Evolutionary conservation across 2,113 vertebrate genomes (phyloP), one percentile per base, ranked within the genome.

Genomic region (Columba livia): DNA sequence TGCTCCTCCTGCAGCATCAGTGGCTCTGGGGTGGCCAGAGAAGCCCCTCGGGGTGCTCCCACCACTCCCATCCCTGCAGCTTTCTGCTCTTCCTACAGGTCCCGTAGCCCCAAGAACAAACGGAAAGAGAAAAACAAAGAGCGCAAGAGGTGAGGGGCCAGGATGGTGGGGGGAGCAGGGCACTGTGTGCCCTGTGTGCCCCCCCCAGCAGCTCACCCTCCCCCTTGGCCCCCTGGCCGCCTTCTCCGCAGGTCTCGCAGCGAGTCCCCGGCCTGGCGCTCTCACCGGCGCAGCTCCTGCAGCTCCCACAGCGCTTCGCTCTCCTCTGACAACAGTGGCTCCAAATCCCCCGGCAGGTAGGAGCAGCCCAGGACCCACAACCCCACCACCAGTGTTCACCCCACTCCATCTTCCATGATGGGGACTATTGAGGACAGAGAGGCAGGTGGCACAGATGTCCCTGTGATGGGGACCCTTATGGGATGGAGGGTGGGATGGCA

Each of bases 91-190:
- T 88, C 82, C 86, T 14, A 12, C 98, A 99, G 99, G 97, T 99
- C 99, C 54, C 98, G 98, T 82, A 99, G 99, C 97, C 98, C 98
- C 95, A 99, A 99, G 98, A 99, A 97, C 98, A 99, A 99, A 98
- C 98, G 99, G 96, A 99, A 99, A 98, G 99, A 99, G 95, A 99
- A 99, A 98, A 99, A 98, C 98, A 99, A 99, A 98, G 98, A 99
- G 82, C 98, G 98, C 87, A 99, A 99, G 97, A 99, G 99, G 99
- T 99, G 96, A 98, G 98, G 47, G 28, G 56, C 60, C 1, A 19
- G 25, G 38, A 20, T 12, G 56, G 66, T 0, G 9, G 5, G 9
- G 42, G 42, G 4, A 16, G 24, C 1, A 2, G 66, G 53, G 32
- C 1, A 1, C 11, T 23, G 34, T n/a, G 19, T 12, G 38, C 24